Percentiles rank a stretch among this genome's conserved stretches.
phyloP scores from a whole-genome alignment of 2,888 invertebrate genomes.

The Drosophila phalerata region DNA sequence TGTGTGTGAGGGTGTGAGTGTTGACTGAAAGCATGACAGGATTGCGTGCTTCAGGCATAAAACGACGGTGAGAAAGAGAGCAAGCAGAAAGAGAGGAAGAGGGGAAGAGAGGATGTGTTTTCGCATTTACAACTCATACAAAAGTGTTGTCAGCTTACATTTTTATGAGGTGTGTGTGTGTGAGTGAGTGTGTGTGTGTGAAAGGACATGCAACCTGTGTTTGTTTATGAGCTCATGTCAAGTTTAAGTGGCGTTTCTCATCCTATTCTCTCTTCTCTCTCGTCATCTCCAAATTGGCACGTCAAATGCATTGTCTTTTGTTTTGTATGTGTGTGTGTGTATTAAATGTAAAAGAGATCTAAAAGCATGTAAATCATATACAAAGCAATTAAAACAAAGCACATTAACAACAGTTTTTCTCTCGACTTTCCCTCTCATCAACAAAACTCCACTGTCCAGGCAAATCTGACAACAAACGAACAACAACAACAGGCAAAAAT shows the following conservation, averaged over 20 bases:
- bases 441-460: conserved; percentile 14
- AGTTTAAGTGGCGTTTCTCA: conserved; percentile 65
- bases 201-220: conserved; percentile 70
- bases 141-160: conserved; percentile 78
- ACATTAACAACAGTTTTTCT: not conserved
- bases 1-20: conserved; percentile 9
- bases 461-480: conserved; percentile 19
- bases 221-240: conserved; percentile 69
- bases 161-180: conserved; percentile 63
- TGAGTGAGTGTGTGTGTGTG: conserved; percentile 24
- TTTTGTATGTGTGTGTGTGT: conserved; percentile 24
- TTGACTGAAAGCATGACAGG: conserved; percentile 69
- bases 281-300: conserved; percentile 45
- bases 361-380: conserved; percentile 59
- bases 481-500: conserved; percentile 21
- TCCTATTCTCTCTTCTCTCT: conserved; percentile 1
- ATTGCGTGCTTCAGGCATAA: conserved; percentile 75
- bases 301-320: conserved; percentile 60
- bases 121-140: conserved; percentile 67
- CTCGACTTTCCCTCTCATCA: not conserved
- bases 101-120: conserved; percentile 31
- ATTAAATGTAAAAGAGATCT: conserved; percentile 32
- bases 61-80: conserved; percentile 28
- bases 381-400: conserved; percentile 61
- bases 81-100: not conserved